These are phyloP conservation scores for Tragelaphus scriptus DNA, from an alignment of 2,113 vertebrate species.

Conservation along the genomic window DNA sequence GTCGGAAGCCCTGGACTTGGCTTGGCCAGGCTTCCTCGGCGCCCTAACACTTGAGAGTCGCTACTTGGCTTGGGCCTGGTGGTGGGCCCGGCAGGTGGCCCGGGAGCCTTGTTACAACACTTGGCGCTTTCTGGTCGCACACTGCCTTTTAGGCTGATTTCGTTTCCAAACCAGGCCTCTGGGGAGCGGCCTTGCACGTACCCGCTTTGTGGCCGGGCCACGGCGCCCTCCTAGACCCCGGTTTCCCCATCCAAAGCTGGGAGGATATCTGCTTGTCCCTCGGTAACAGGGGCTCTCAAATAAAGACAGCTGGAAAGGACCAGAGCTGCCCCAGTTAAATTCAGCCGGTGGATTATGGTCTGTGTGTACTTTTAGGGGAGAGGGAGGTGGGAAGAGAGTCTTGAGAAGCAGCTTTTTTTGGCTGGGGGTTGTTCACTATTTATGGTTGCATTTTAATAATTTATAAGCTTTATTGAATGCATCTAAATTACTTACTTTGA, in stretches of 20 bases:
- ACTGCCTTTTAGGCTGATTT: background rate
- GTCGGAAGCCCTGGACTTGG: conserved; percentile 26
- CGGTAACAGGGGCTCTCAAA: background rate
- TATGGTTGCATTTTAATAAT: background rate
- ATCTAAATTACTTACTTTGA: background rate
- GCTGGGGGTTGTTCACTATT: background rate
- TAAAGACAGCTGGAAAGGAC: background rate
- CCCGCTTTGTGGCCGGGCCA: background rate
- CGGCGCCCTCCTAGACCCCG: background rate
- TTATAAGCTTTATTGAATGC: background rate
- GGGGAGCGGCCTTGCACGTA: background rate
- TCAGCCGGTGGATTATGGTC: rapidly evolving
- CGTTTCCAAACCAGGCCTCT: background rate
- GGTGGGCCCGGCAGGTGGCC: background rate
- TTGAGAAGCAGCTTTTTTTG: background rate
- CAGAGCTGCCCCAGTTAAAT: background rate
- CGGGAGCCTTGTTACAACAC: too few species aligned
- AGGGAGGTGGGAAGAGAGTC: background rate
- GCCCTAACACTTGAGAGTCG: background rate
- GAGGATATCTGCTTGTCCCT: too few species aligned
- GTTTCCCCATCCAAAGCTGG: background rate
- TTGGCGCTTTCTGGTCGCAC: background rate
- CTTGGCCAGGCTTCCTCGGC: background rate
- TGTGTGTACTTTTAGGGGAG: background rate
- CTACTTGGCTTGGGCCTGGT: background rate